phyloP scores from a whole-genome alignment of 2,888 invertebrate genomes.

The Drosophila affinis region DNA sequence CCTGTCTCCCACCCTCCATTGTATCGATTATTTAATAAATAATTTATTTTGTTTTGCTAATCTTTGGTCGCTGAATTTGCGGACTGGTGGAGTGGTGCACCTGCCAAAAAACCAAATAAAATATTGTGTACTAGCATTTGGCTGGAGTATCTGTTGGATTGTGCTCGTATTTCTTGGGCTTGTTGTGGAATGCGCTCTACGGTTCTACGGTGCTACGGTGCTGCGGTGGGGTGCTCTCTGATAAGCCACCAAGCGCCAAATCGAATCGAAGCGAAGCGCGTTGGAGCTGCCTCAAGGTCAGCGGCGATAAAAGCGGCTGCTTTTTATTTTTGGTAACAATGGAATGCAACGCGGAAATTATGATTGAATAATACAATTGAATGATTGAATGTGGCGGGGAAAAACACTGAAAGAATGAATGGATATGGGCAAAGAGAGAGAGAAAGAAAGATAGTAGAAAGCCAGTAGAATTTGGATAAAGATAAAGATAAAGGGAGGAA shows the following conservation, averaged over 20 bases:
- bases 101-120: not conserved
- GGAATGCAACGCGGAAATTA: not conserved
- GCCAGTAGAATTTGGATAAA: not conserved
- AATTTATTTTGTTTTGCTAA: constrained; percentile 47
- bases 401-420: not conserved
- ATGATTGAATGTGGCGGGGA: not conserved
- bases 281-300: constrained; percentile 1
- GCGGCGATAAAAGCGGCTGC: not conserved
- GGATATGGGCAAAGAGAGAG: not conserved
- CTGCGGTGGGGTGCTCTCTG: not conserved
- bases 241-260: not conserved
- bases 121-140: not conserved
- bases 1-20: not conserved
- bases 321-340: not conserved
- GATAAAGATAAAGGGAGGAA: not conserved
- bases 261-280: not conserved
- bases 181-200: not conserved
- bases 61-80: constrained; percentile 16
- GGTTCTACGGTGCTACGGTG: too few species aligned
- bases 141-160: not conserved
- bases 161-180: not conserved
- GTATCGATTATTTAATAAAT: constrained; percentile 47
- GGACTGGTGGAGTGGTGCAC: not conserved
- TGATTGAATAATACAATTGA: not conserved
- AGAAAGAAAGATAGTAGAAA: not conserved